phyloP scores from a whole-genome alignment of 1,140 invertebrate species.

The Artemia franciscana region DNA sequence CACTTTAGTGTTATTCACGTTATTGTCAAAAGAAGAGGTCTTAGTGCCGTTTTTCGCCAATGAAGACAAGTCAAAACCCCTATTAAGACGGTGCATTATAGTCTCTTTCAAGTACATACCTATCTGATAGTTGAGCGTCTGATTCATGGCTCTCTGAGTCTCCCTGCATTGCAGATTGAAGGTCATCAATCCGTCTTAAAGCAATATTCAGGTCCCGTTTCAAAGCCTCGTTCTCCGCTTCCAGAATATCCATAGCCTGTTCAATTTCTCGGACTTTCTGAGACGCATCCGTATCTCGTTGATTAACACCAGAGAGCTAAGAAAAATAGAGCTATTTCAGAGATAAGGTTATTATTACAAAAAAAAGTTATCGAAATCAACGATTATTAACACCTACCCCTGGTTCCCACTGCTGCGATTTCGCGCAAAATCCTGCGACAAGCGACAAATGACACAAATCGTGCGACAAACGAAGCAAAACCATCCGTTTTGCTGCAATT shows the following conservation, averaged over 20 bases:
- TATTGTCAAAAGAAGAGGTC: not conserved
- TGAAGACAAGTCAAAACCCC: not conserved
- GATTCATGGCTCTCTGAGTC: conserved; percentile 14
- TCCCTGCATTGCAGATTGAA: conserved; percentile 59
- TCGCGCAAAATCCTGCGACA: too few relatives aligned
- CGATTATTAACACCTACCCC: too few relatives aligned
- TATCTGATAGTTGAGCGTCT: not conserved
- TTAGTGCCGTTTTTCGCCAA: not conserved
- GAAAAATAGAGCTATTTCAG: too few relatives aligned
- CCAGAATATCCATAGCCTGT: conserved; percentile 36
- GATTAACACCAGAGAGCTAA: conserved; percentile 23
- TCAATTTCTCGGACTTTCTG: conserved; percentile 40
- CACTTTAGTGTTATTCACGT: not conserved
- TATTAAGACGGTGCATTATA: too few relatives aligned
- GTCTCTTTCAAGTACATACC: not conserved
- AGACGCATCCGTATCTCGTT: conserved; percentile 43
- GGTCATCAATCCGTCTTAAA: conserved; percentile 53
- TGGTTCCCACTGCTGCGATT: too few relatives aligned
- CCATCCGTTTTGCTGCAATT: too few relatives aligned
- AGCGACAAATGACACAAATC: too few relatives aligned
- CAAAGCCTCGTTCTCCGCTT: conserved; percentile 32
- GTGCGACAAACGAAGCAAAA: too few relatives aligned
- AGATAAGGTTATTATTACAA: too few relatives aligned
- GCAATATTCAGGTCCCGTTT: conserved; percentile 49
- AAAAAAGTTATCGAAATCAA: too few relatives aligned